phyloP scores from a whole-genome alignment of 2,113 vertebrate genomes.

The Rousettus leschenaultii region DNA sequence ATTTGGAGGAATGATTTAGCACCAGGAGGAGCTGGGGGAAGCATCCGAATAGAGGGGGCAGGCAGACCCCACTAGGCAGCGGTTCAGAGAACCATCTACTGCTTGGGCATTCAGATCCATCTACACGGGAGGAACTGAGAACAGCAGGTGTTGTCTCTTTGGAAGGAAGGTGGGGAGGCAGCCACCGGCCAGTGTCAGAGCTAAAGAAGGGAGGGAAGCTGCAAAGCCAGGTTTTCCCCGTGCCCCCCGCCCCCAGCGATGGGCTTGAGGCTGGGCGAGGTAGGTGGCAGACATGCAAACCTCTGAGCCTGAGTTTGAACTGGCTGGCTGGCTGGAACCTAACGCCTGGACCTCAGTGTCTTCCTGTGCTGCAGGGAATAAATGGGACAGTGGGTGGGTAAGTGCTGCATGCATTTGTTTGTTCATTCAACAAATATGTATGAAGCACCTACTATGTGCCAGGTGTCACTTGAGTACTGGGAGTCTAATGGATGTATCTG shows the following conservation, averaged over 20 bases:
- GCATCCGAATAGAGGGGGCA: not conserved
- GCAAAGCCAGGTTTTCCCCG: not conserved
- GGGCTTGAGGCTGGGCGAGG: not conserved
- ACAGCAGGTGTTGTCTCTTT: not conserved
- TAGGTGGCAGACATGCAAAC: not conserved
- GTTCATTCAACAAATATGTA: not conserved
- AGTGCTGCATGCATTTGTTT: not conserved
- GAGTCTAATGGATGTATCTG: not conserved
- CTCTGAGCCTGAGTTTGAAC: not conserved
- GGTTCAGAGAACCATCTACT: not conserved
- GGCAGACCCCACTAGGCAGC: not conserved
- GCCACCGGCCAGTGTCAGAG: not conserved
- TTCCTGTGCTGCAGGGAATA: not conserved
- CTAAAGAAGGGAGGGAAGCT: not conserved
- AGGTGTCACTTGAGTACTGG: not conserved
- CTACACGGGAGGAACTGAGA: not conserved
- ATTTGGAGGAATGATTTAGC: slow-evolving; percentile 64
- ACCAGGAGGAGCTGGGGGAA: slow-evolving; percentile 54
- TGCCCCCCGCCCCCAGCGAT: too few relatives aligned
- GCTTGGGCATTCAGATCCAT: not conserved
- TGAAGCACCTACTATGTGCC: not conserved
- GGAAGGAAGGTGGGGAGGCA: not conserved
- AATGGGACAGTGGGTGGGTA: not conserved
- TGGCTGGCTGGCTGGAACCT: not conserved
- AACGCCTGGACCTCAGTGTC: not conserved